Evolutionary conservation across 2,888 invertebrate genomes (phyloP), one percentile per base, ranked within the genome.

Genomic region (Cephus sareptanus): DNA sequence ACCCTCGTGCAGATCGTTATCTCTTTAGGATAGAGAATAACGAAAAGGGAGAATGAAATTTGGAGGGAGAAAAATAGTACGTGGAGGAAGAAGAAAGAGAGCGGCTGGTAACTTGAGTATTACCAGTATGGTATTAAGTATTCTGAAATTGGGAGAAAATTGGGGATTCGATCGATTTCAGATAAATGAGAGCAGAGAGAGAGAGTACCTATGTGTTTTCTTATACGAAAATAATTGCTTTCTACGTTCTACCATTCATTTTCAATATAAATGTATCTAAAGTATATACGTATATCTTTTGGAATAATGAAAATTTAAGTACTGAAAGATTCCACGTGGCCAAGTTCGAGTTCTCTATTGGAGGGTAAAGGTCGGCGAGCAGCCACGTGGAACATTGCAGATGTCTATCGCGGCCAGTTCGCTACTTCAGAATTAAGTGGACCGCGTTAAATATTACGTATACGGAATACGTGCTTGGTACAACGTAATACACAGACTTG

Each of bases 361-460:
- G 56, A 56, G 56, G 56, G 56, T 56, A 56, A 56, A 56, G 56
- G 23, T 56, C 56, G 23, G 56, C 23, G 23, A 23, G 56, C 56
- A 56, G 56, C 56, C 69, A 68, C 33, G 56, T 73, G 75, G 34
- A 75, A 78, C 78, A 75, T 79, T 86, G 86, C 90, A 90, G 90
- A 90, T 90, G 90, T 86, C 85, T 84, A 81, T 83, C 82, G 83
- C 79, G 76, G 82, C 81, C 79, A 74, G 71, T 75, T 80, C 81
- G 82, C 84, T 88, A 88, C 90, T 91, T 85, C 83, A 89, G 80
- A 86, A 87, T 84, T 83, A 89, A 90, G 89, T 89, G 90, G 86
- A 88, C 85, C 89, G 86, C 80, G 56, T 56, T 23, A 56, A 23
- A 23, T 56, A 56, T 56, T 56, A 56, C 80, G 75, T 40, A 76